Evolutionary conservation across 2,888 invertebrate species (phyloP), one percentile per base, ranked within the genome.

Genomic region (Rhimphoctona megacephalus): DNA sequence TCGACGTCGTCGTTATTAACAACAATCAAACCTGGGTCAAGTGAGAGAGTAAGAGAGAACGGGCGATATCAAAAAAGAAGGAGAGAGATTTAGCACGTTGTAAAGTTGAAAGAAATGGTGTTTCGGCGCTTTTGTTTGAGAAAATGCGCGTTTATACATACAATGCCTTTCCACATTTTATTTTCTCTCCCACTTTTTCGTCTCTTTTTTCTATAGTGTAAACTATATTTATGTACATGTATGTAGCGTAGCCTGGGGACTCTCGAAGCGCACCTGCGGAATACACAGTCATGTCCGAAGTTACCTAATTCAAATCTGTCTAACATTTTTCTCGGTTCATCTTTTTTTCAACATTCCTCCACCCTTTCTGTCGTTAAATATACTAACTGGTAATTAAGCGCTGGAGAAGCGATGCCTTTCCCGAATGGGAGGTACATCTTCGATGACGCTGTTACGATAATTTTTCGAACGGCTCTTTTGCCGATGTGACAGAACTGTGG

Each of bases 251-350:
- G 77, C 52, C 77, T 54, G 81, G 78, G 54, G 81, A 81, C 25
- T 54, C 54, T 61, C 33, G 69, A 49, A 72, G 67, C 73, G 67
- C 61, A 30, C 54, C 25, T 67, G 79, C 43, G 14, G 49, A 81
- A 54, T 46, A n/a, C 67, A 74, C 52, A 72, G 36, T 66, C 69
- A 72, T 77, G 86, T 81, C 43, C 46, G 74, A 81, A 84, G 79
- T 84, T 79, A 74, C 80, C 81, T 81, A 86, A 84, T 86, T 86
- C 74, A 81, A 86, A 86, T 78, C 52, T 69, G 46, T 81, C 78
- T 69, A 80, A 81, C 49, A 64, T 61, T 67, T 57, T 66, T 54
- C 43, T 43, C 54, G 17, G 72, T 66, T 54, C 70, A 61, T 61
- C 25, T 43, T 11, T 30, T 14, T n/a, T 11, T 49, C 33, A 17